These are phyloP conservation scores for Branchinecta sandiegonensis DNA, from an alignment of 2,888 invertebrate genomes.

Conservation along the genomic window DNA sequence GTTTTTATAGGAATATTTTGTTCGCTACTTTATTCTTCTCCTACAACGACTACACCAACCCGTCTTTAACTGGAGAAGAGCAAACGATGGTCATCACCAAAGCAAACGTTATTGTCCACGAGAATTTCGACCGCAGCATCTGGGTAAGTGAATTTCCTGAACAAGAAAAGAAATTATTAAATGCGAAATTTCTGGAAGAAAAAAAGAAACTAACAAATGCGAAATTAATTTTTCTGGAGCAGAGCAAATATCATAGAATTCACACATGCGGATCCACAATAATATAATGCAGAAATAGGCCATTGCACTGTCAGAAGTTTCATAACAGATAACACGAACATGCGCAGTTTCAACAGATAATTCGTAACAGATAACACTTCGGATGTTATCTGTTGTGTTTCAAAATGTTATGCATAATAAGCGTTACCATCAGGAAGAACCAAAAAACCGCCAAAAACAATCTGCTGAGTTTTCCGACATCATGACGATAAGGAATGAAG, in stretches of 20 bases:
- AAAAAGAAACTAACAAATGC: not conserved
- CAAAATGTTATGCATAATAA: no score
- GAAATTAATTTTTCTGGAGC: not conserved
- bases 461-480: no score
- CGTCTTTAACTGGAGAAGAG: slow-evolving; percentile 5
- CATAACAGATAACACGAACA: no score
- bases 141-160: not conserved
- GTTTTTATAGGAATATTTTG: slow-evolving; percentile 1
- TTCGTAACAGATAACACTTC: no score
- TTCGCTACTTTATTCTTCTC: slow-evolving; percentile 9
- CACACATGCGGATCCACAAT: no score
- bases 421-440: no score
- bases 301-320: no score
- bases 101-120: not conserved
- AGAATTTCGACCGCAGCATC: not conserved
- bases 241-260: not conserved
- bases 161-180: not conserved
- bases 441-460: no score
- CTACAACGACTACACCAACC: not conserved
- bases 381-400: no score
- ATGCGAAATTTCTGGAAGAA: not conserved
- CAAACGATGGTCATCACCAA: slow-evolving; percentile 14
- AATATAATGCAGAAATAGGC: no score
- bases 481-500: no score
- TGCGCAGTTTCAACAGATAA: no score